Conservation (phyloP, 2,113 vertebrate species). For the Phodopus roborovskii region DNA sequence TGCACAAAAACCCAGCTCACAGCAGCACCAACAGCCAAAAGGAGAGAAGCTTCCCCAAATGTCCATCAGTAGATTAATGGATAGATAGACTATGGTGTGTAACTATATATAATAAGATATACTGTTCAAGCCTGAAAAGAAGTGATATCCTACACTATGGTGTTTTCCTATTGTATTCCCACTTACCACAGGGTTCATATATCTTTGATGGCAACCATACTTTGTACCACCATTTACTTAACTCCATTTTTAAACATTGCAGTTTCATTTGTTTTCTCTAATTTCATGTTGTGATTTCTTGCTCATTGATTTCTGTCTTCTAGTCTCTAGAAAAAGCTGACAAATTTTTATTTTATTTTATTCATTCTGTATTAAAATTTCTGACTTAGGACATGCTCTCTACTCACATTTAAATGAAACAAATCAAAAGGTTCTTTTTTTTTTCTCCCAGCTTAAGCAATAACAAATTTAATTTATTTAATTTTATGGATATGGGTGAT, state of each 20-base stretch:
- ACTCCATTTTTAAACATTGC: not conserved
- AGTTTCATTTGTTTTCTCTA: not conserved
- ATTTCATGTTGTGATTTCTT: not conserved
- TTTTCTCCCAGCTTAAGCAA: not conserved
- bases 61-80: not conserved
- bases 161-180: not conserved
- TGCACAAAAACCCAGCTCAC: not conserved
- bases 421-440: not conserved
- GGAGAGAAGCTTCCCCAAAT: not conserved
- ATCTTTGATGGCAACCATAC: not conserved
- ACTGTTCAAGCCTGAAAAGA: not conserved
- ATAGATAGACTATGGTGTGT: not conserved
- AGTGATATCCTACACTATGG: not conserved
- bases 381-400: not conserved
- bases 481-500: not conserved
- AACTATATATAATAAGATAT: not conserved
- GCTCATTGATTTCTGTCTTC: not conserved
- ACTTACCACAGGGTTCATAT: not conserved
- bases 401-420: not conserved
- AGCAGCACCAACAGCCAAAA: not conserved
- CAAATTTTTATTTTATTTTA: not conserved
- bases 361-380: not conserved
- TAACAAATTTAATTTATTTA: not conserved
- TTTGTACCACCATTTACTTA: not conserved
- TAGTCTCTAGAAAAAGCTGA: not conserved